Evolutionary conservation across 2,888 invertebrate species (phyloP).

Genomic region (Tubulanus polymorphus): DNA sequence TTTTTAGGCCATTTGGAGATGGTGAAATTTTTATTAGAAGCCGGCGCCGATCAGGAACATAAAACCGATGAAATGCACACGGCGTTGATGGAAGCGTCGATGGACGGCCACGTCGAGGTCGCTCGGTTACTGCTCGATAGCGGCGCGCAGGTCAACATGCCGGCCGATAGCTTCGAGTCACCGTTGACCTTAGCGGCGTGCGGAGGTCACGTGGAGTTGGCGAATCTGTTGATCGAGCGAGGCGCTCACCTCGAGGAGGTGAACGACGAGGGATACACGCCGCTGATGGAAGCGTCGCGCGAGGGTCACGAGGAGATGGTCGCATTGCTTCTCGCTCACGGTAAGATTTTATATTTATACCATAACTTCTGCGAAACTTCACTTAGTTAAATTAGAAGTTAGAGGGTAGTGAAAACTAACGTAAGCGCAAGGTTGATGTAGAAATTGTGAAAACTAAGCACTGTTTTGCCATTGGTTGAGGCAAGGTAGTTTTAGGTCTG

Average conservation of each 20-base stretch:
- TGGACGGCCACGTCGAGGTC: constrained; percentile 99
- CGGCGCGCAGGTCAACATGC: constrained; percentile 98
- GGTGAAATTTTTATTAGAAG: constrained; percentile 91
- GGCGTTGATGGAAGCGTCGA: constrained; percentile 98
- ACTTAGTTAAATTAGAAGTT: no score
- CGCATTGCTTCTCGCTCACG: constrained; percentile 83
- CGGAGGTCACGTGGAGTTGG: constrained; percentile 96
- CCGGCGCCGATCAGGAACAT: constrained; percentile 95
- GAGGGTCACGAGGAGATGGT: constrained; percentile 99
- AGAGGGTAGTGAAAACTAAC: no score
- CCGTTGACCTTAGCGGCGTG: constrained; percentile 97
- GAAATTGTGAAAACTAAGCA: no score
- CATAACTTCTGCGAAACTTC: no score
- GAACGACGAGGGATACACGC: constrained; percentile 99
- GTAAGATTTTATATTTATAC: no score
- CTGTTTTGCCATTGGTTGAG: no score
- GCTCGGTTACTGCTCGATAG: constrained; percentile 89
- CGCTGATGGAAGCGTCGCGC: constrained; percentile 97
- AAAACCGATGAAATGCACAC: constrained; percentile 99
- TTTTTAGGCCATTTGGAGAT: constrained; percentile 78
- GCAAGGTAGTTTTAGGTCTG: no score
- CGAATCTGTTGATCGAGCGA: constrained; percentile 88
- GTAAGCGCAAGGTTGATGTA: no score
- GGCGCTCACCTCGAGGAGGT: constrained; percentile 99
- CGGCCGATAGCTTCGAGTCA: constrained; percentile 98